Evolutionary conservation across 2,888 invertebrate species (phyloP).

Genomic region (Lobophora halterata): DNA sequence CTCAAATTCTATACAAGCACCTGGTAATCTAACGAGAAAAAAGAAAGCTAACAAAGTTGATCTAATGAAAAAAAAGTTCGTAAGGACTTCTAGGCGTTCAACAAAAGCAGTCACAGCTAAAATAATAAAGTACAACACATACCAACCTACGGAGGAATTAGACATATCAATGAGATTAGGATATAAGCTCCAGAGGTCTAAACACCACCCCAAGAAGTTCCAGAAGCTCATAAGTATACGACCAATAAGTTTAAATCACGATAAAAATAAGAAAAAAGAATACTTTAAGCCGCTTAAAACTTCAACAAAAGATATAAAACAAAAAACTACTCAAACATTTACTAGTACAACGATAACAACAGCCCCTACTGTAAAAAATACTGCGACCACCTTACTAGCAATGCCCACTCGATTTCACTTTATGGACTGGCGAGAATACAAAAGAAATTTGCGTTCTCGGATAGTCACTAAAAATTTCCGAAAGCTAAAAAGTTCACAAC

Average conservation of each 20-base stretch:
- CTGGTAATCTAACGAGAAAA: too few relatives aligned
- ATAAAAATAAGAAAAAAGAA: not conserved
- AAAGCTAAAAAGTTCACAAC: slow-evolving; percentile 14
- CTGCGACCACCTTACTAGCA: slow-evolving; percentile 1
- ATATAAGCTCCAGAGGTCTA: not conserved
- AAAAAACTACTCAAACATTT: not conserved
- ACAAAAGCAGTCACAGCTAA: slow-evolving; percentile 11
- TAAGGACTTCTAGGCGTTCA: not conserved
- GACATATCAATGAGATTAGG: slow-evolving; percentile 24
- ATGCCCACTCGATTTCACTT: not conserved
- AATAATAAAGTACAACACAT: slow-evolving; percentile 52
- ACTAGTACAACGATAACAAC: slow-evolving; percentile 2
- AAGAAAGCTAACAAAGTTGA: too few relatives aligned
- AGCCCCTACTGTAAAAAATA: too few relatives aligned
- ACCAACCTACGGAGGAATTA: slow-evolving; percentile 46
- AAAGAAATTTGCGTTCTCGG: slow-evolving; percentile 11
- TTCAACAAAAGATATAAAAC: not conserved
- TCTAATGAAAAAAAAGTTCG: too few relatives aligned
- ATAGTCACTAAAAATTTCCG: slow-evolving; percentile 26
- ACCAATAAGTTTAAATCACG: not conserved
- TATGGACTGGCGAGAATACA: slow-evolving; percentile 3
- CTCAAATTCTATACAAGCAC: too few relatives aligned
- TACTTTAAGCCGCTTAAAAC: not conserved
- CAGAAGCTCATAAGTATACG: not conserved
- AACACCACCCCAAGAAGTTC: not conserved